phyloP scores from a whole-genome alignment of 1,140 invertebrate species.

The Mamestra configurata region DNA sequence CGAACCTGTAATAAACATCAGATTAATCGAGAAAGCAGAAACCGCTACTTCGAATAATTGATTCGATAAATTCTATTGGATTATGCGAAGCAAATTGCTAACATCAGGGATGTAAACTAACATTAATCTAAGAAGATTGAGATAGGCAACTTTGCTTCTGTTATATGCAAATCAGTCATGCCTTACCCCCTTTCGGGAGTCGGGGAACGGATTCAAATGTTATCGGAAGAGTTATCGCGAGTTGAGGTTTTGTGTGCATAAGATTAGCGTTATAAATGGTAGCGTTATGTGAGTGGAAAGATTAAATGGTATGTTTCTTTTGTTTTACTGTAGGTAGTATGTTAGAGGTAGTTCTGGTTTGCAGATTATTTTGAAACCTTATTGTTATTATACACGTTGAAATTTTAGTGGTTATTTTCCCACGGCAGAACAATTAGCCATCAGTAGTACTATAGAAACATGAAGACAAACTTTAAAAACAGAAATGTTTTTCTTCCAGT shows the following conservation, averaged over 20 bases:
- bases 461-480: too few relatives aligned
- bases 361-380: too few relatives aligned
- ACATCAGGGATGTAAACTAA: conserved; percentile 17
- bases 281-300: background rate
- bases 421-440: too few relatives aligned
- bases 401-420: too few relatives aligned
- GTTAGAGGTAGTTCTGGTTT: too few relatives aligned
- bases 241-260: conserved; percentile 13
- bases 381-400: too few relatives aligned
- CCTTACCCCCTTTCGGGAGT: conserved; percentile 9
- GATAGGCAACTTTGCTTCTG: conserved; percentile 12
- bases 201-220: background rate
- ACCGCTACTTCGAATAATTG: conserved; percentile 10
- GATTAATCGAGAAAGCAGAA: conserved; percentile 22
- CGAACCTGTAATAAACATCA: conserved; percentile 10
- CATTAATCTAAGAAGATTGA: conserved; percentile 35
- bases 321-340: too few relatives aligned
- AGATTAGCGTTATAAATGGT: conserved; percentile 19
- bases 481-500: too few relatives aligned
- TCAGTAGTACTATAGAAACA: too few relatives aligned
- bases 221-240: conserved; percentile 14
- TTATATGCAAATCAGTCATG: conserved; percentile 39
- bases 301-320: background rate
- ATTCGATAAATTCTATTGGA: conserved; percentile 35
- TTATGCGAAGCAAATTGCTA: conserved; percentile 35